phyloP scores from a whole-genome alignment of 64 coral and sea anemone species.

The Trachythela sp. region DNA sequence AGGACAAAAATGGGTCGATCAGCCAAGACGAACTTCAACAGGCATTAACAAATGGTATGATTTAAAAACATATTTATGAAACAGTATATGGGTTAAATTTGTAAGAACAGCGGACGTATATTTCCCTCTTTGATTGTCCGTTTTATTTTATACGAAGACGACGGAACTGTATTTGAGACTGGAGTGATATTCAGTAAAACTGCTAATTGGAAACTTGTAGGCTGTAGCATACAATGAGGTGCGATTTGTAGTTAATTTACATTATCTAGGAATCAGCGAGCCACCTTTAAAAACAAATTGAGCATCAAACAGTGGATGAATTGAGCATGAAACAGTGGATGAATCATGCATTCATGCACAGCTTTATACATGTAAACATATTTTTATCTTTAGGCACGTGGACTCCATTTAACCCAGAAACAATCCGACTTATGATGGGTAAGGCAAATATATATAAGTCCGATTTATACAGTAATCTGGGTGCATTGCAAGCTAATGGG shows the following conservation, averaged over 20 bases:
- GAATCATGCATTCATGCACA: neutral
- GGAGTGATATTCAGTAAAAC: neutral
- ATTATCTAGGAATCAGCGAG: too few relatives aligned
- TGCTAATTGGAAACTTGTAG: too few relatives aligned
- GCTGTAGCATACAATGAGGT: too few relatives aligned
- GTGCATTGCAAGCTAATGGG: neutral
- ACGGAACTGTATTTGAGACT: neutral
- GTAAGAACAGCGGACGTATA: neutral
- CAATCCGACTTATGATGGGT: constrained; percentile 90
- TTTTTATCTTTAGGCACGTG: constrained; percentile 54
- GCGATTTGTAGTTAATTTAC: too few relatives aligned
- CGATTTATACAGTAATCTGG: too few relatives aligned
- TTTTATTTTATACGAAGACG: neutral
- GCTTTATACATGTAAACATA: neutral
- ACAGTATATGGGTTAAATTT: neutral
- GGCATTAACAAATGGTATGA: constrained; percentile 79
- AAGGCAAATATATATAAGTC: neutral
- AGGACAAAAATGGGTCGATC: constrained; percentile 71
- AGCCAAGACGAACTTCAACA: constrained; percentile 63
- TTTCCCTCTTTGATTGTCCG: neutral
- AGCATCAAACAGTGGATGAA: too few relatives aligned
- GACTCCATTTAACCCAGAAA: constrained; percentile 92
- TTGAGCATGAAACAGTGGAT: too few relatives aligned
- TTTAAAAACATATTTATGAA: too few relatives aligned
- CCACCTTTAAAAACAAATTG: too few relatives aligned